Percentiles rank a stretch among this genome's conserved stretches.
phyloP scores from a whole-genome alignment of 2,888 invertebrate genomes.

The Salticus scenicus region DNA sequence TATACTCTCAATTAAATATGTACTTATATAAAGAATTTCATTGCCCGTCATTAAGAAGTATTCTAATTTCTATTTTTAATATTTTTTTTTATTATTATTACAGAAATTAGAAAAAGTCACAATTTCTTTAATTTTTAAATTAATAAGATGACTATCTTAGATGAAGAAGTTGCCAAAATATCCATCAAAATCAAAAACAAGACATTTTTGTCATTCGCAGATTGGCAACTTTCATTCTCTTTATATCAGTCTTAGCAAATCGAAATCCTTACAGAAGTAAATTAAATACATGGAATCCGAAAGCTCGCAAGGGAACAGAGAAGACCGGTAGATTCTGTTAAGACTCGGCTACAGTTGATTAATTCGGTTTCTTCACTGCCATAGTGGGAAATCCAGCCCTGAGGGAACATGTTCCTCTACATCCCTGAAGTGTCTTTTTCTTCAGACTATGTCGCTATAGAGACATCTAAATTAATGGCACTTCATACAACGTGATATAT shows the following conservation, averaged over 20 bases:
- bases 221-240: too few relatives aligned
- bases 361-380: not conserved
- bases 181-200: too few relatives aligned
- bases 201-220: too few relatives aligned
- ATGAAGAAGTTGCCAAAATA: too few relatives aligned
- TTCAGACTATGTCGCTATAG: not conserved
- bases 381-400: not conserved
- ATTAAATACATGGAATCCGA: not conserved
- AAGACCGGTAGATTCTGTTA: not conserved
- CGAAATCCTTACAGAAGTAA: slow-evolving; percentile 8
- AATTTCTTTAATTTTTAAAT: too few relatives aligned
- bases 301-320: not conserved
- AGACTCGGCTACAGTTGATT: not conserved
- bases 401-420: not conserved
- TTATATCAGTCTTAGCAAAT: not conserved
- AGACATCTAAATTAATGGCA: slow-evolving; percentile 3
- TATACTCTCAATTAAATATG: too few relatives aligned
- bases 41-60: too few relatives aligned
- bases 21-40: too few relatives aligned
- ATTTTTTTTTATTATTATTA: too few relatives aligned
- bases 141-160: too few relatives aligned
- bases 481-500: not conserved
- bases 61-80: too few relatives aligned
- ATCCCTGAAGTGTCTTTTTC: not conserved
- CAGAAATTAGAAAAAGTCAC: too few relatives aligned